Percentiles rank a stretch among this genome's conserved stretches.
Conservation (phyloP, 2,888 invertebrate genomes). For the Philaethria dido region DNA sequence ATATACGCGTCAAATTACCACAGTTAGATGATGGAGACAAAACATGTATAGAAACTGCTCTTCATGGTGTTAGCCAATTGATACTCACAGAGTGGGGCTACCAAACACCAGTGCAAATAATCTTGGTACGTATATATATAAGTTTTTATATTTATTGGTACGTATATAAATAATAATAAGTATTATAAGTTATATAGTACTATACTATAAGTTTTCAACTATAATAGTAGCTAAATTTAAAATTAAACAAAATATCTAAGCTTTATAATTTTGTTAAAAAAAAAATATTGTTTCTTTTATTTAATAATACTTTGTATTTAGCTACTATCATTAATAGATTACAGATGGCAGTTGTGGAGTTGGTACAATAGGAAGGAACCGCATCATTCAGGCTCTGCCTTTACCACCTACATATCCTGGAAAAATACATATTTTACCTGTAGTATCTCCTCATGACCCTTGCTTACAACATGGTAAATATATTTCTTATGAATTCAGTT, state of each 20-base stretch:
- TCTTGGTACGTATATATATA: conserved; percentile 59
- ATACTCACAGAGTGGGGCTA: conserved; percentile 95
- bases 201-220: too few relatives aligned
- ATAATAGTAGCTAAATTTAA: too few relatives aligned
- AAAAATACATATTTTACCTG: conserved; percentile 90
- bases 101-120: conserved; percentile 90
- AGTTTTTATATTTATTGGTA: too few relatives aligned
- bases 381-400: conserved; percentile 83
- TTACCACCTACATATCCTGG: conserved; percentile 92
- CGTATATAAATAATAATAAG: too few relatives aligned
- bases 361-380: conserved; percentile 68
- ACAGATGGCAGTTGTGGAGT: conserved; percentile 78
- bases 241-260: not conserved
- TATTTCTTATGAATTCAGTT: not conserved
- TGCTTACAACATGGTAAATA: conserved; percentile 72
- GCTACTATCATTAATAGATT: conserved; percentile 51
- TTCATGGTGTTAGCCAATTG: conserved; percentile 91
- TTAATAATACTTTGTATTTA: not conserved
- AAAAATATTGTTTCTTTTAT: not conserved
- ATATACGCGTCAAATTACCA: conserved; percentile 89
- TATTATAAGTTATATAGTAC: too few relatives aligned
- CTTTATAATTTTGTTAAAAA: not conserved
- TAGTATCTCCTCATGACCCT: conserved; percentile 86
- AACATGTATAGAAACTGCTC: conserved; percentile 91
- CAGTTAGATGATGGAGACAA: conserved; percentile 93